A percentile compares a stretch with the other conserved stretches of the same genome.
phyloP scores from a whole-genome alignment of 1,140 invertebrate species.

The Magallana angulata region DNA sequence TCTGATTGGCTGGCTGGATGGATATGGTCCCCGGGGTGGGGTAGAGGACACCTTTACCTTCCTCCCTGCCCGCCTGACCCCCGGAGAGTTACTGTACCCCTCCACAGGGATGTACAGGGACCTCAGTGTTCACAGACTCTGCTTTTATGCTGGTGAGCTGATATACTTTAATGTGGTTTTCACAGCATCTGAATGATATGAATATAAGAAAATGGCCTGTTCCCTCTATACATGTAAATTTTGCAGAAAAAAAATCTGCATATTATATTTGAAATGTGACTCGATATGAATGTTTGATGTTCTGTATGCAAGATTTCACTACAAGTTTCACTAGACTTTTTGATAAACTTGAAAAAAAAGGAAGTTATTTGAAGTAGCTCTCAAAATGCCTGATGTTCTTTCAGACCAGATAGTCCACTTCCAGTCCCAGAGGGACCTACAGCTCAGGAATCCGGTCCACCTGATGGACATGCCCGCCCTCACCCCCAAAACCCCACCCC shows the following conservation, averaged over 20 bases:
- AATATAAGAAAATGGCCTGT: no score
- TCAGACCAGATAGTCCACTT: constrained; percentile 55
- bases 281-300: no score
- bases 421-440: constrained; percentile 40
- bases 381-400: neutral
- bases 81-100: constrained; percentile 60
- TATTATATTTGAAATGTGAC: no score
- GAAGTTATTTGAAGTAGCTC: no score
- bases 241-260: no score
- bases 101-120: constrained; percentile 64
- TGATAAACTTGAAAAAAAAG: no score
- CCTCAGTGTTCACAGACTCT: constrained; percentile 68
- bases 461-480: constrained; percentile 67
- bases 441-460: constrained; percentile 61
- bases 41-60: constrained; percentile 61
- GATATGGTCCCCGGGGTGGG: constrained; percentile 42
- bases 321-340: no score
- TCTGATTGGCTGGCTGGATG: constrained; percentile 57
- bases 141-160: constrained; percentile 62
- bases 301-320: no score
- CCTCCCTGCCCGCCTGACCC: constrained; percentile 61
- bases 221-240: no score
- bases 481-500: constrained; percentile 40
- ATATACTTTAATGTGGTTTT: no score
- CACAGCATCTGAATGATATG: no score